A percentile compares a stretch with the other conserved stretches of the same genome.
phyloP scores from a whole-genome alignment of 92 coral and sea anemone genomes.

The Parazoanthus atlanticus region DNA sequence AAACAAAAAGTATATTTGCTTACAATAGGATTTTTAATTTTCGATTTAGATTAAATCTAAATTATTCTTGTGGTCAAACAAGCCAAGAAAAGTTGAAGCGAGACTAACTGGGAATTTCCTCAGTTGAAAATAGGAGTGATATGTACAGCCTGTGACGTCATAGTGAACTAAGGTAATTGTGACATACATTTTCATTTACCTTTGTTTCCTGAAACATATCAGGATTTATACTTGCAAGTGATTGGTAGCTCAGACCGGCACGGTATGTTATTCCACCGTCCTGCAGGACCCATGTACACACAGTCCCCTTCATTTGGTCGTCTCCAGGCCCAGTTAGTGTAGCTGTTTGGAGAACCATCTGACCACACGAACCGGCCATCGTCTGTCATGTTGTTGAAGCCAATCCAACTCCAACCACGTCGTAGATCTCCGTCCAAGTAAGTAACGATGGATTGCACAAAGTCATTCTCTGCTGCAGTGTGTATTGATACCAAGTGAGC shows the following conservation, averaged over 20 bases:
- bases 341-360: not conserved
- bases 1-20: too few relatives aligned
- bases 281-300: not conserved
- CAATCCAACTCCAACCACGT: constrained; percentile 4
- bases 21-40: too few relatives aligned
- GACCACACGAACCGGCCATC: constrained; percentile 1
- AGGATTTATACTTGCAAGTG: not conserved
- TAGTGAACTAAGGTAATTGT: too few relatives aligned
- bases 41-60: too few relatives aligned
- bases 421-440: not conserved
- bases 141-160: too few relatives aligned
- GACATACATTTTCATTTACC: not conserved
- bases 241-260: not conserved
- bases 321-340: not conserved
- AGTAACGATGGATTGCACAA: not conserved
- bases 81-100: too few relatives aligned
- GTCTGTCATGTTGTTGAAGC: not conserved
- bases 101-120: too few relatives aligned
- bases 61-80: too few relatives aligned
- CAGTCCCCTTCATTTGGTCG: not conserved
- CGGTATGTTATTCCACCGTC: not conserved
- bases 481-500: constrained; percentile 23
- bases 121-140: too few relatives aligned
- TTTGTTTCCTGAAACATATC: not conserved
- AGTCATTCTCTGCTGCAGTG: not conserved